A percentile compares a stretch with the other conserved stretches of the same genome.
Conservation (phyloP, 2,888 invertebrate genomes). For the Rhyacophila evoluta region DNA sequence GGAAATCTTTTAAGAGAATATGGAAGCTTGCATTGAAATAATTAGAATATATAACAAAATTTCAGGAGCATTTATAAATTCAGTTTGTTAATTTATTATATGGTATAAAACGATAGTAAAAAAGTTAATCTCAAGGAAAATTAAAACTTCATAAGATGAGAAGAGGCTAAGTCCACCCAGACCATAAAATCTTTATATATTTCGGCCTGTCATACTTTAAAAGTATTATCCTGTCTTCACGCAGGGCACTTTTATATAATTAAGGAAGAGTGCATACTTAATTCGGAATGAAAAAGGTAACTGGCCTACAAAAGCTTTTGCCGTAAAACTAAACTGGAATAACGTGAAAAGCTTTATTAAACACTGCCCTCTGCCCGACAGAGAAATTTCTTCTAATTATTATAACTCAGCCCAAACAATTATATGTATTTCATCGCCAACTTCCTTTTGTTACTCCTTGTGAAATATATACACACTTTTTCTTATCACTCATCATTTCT, state of each 20-base stretch:
- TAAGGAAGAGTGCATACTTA: slow-evolving; percentile 22
- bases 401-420: slow-evolving; percentile 33
- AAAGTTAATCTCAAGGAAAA: slow-evolving; percentile 11
- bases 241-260: slow-evolving; percentile 13
- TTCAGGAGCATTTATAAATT: slow-evolving; percentile 11
- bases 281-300: slow-evolving; percentile 23
- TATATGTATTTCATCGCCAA: too few species aligned
- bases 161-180: not conserved
- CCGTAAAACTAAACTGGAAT: slow-evolving; percentile 25
- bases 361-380: not conserved
- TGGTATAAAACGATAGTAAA: not conserved
- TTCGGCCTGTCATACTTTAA: slow-evolving; percentile 19
- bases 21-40: too few species aligned
- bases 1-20: too few species aligned
- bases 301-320: slow-evolving; percentile 22
- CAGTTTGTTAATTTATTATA: not conserved
- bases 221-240: slow-evolving; percentile 24
- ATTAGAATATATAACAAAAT: too few species aligned
- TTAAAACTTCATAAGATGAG: slow-evolving; percentile 9
- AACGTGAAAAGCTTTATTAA: slow-evolving; percentile 26
- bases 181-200: slow-evolving; percentile 24
- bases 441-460: too few species aligned
- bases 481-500: too few species aligned
- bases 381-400: slow-evolving; percentile 22
- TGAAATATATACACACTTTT: too few species aligned